phyloP scores from a whole-genome alignment of 2,113 vertebrate species.

The Cololabis saira region DNA sequence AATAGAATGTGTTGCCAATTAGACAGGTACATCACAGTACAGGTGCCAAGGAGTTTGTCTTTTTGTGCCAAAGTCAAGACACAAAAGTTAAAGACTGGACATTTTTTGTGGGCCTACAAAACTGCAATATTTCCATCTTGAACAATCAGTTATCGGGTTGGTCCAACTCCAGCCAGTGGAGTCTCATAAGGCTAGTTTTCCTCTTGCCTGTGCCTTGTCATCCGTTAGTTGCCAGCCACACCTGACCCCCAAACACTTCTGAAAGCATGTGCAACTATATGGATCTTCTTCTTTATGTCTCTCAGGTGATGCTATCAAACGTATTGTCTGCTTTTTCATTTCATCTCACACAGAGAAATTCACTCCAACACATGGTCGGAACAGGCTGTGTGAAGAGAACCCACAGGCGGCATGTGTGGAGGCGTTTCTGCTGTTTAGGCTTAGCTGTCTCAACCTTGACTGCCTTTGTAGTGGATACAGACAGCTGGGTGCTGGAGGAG shows the following conservation, averaged over 20 bases:
- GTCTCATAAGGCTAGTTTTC: constrained; percentile 33
- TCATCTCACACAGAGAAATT: neutral
- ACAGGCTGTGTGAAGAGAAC: constrained; percentile 53
- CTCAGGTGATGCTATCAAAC: constrained; percentile 33
- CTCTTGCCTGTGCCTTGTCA: constrained; percentile 29
- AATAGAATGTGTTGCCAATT: too few species aligned
- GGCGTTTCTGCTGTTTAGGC: constrained; percentile 33
- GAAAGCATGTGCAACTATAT: neutral
- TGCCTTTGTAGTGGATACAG: constrained; percentile 65
- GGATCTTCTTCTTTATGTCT: constrained; percentile 6
- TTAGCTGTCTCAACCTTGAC: constrained; percentile 57
- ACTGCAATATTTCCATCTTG: too few species aligned
- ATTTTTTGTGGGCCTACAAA: too few species aligned
- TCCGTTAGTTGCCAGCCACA: constrained; percentile 20
- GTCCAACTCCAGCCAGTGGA: neutral
- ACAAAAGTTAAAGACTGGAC: too few species aligned
- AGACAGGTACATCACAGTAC: too few species aligned
- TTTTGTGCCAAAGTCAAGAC: too few species aligned
- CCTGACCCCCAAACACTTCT: constrained; percentile 35
- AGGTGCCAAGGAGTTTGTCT: too few species aligned
- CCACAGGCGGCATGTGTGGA: constrained; percentile 48
- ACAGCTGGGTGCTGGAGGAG: constrained; percentile 57
- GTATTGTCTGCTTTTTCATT: constrained; percentile 28
- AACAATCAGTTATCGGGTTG: too few species aligned
- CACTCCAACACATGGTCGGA: constrained; percentile 28